These are phyloP conservation scores for Drosophila truncata DNA, from an alignment of 1,140 invertebrate species.

Conservation along the genomic window DNA sequence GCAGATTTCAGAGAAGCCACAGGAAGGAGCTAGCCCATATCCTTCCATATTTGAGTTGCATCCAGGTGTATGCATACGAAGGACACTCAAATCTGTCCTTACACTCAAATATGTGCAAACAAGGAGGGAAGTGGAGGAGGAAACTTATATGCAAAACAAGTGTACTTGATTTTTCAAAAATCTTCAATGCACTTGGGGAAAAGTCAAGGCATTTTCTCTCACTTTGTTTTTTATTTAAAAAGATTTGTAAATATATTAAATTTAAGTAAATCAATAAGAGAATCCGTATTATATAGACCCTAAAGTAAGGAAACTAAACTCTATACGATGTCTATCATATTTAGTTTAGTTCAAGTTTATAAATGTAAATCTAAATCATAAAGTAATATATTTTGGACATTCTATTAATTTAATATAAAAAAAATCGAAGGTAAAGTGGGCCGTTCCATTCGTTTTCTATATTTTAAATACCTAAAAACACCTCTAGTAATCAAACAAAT, in stretches of 20 bases:
- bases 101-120: constrained; percentile 34
- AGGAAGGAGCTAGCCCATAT: constrained; percentile 33
- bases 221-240: too few relatives aligned
- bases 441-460: rapidly evolving
- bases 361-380: too few relatives aligned
- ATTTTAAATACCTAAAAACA: not conserved
- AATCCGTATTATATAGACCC: too few relatives aligned
- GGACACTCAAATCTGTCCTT: constrained; percentile 39
- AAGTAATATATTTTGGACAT: too few relatives aligned
- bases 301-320: too few relatives aligned
- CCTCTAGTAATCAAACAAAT: not conserved
- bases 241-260: too few relatives aligned
- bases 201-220: not conserved
- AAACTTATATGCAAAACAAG: constrained; percentile 4
- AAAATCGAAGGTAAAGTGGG: not conserved
- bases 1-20: constrained; percentile 24
- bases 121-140: constrained; percentile 2
- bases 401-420: too few relatives aligned
- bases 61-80: constrained; percentile 23
- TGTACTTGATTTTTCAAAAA: constrained; percentile 17
- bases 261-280: too few relatives aligned
- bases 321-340: too few relatives aligned
- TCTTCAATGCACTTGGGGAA: constrained; percentile 6
- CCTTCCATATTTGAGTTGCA: constrained; percentile 40
- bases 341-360: too few relatives aligned